A percentile compares a stretch with the other conserved stretches of the same genome.
Evolutionary conservation across 2,797 vertebrate genomes (phyloP).

Genomic region (Melanotaenia parkinsoni): DNA sequence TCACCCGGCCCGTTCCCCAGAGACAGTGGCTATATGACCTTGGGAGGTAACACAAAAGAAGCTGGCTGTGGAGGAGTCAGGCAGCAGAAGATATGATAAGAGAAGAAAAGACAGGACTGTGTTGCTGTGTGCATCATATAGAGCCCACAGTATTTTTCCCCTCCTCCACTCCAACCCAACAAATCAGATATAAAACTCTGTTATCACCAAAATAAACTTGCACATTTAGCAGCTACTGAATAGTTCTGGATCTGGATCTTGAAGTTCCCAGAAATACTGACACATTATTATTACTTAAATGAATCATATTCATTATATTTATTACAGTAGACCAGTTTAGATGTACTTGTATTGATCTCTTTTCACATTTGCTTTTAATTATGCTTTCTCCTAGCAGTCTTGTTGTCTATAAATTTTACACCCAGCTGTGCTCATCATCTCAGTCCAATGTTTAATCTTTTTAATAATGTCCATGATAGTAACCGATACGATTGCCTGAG

Average conservation of each 20-base stretch:
- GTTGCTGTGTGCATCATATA: conserved; percentile 24
- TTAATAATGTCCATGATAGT: not conserved
- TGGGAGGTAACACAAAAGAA: conserved; percentile 56
- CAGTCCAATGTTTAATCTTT: not conserved
- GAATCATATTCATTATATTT: not conserved
- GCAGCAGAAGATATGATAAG: conserved; percentile 18
- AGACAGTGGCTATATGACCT: conserved; percentile 53
- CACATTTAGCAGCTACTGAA: conserved; percentile 19
- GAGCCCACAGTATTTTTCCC: not conserved
- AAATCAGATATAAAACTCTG: conserved; percentile 38
- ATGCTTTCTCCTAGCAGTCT: too few species aligned
- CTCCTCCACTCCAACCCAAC: conserved; percentile 11
- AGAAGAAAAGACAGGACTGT: conserved; percentile 17
- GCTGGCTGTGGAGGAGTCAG: conserved; percentile 14
- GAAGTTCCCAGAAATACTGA: not conserved
- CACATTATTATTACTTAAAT: not conserved
- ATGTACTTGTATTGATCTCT: conserved; percentile 4
- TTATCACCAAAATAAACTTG: conserved; percentile 23
- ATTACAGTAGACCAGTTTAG: conserved; percentile 16
- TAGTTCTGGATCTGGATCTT: conserved; percentile 15
- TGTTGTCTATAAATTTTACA: too few species aligned
- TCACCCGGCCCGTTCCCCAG: conserved; percentile 17
- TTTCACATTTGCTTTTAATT: conserved; percentile 1
- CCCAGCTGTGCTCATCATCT: too few species aligned
- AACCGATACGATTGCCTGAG: not conserved